Conservation (phyloP, 2,113 vertebrate species). For the Anser cygnoides region DNA sequence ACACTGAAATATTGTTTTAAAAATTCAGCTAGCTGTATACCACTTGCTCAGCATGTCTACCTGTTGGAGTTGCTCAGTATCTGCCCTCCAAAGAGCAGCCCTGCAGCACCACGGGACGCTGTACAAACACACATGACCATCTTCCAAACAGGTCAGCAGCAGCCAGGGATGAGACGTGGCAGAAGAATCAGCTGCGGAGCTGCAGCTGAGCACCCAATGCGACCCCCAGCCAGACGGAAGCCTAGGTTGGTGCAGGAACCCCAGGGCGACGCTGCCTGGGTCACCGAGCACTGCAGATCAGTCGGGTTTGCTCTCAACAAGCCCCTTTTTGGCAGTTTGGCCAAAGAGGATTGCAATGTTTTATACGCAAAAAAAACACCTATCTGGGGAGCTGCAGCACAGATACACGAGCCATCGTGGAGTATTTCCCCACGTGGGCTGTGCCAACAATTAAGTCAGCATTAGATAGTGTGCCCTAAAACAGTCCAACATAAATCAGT, state of each 20-base stretch:
- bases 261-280: background rate
- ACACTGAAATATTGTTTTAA: background rate
- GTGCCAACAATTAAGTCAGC: too few species aligned
- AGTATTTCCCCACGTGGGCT: background rate
- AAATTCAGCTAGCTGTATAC: background rate
- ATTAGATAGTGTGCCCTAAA: background rate
- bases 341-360: background rate
- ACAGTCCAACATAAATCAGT: rapidly evolving
- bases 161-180: background rate
- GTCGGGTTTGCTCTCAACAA: background rate
- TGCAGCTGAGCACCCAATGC: background rate
- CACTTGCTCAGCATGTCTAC: too few species aligned
- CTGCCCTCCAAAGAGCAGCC: background rate
- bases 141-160: background rate
- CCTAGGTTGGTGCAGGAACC: rapidly evolving
- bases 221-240: background rate
- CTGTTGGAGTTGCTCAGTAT: too few species aligned
- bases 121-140: rapidly evolving
- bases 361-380: background rate
- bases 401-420: rapidly evolving
- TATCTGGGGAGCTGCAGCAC: background rate
- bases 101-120: background rate
- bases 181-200: background rate
- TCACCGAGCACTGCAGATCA: background rate
- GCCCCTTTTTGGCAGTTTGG: rapidly evolving